A percentile compares a stretch with the other conserved stretches of the same genome.
Evolutionary conservation across 2,113 vertebrate species (phyloP).

Genomic region (Indri indri): DNA sequence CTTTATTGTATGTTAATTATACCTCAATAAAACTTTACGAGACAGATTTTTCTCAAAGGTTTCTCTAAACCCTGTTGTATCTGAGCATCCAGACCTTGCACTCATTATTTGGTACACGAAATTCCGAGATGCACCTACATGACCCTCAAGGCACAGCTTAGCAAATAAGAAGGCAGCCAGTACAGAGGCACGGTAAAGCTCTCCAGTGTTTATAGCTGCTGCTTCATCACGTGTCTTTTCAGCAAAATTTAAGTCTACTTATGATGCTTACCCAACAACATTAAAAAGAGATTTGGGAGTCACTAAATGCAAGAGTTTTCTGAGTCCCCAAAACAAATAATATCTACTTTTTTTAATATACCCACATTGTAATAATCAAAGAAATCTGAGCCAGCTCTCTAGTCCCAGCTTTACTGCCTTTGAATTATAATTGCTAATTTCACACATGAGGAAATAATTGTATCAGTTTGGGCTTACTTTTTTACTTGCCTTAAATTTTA

Average conservation of each 20-base stretch:
- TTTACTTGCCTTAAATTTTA: background rate
- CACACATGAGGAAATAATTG: background rate
- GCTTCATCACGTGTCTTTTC: background rate
- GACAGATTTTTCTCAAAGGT: background rate
- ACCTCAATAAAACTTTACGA: background rate
- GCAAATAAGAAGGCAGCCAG: background rate
- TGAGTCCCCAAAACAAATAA: constrained; percentile 24
- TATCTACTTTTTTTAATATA: background rate
- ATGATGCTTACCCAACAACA: background rate
- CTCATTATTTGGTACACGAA: fast-evolving
- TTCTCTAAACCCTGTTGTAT: background rate
- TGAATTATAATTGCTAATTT: background rate
- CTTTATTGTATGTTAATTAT: background rate
- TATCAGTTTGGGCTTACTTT: background rate
- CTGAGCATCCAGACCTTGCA: background rate
- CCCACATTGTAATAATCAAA: background rate
- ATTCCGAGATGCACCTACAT: background rate
- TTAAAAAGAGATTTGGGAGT: constrained; percentile 17
- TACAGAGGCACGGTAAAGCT: background rate
- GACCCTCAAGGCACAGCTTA: background rate
- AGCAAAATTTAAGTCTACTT: background rate
- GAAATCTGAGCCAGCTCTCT: background rate
- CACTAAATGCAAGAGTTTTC: constrained; percentile 2
- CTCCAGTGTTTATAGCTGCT: background rate
- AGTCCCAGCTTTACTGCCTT: background rate